These are phyloP conservation scores for Notospermus geniculatus DNA, from an alignment of 1,140 invertebrate genomes.

Conservation along the genomic window DNA sequence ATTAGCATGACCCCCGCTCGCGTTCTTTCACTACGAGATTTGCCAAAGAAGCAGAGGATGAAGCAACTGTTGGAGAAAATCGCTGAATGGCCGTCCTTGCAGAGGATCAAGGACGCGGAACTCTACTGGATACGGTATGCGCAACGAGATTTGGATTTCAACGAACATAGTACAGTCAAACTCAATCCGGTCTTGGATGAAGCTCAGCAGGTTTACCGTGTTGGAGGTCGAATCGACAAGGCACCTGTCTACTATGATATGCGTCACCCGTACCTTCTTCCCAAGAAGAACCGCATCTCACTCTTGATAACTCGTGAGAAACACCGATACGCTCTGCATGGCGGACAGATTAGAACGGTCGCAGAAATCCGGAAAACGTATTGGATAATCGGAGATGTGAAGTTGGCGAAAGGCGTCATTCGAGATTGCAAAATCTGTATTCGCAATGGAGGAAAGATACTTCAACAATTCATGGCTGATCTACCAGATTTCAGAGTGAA, in stretches of 20 bases:
- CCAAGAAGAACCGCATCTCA: neutral
- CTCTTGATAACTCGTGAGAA: neutral
- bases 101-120: no score
- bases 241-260: neutral
- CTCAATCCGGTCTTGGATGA: no score
- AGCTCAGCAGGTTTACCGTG: neutral
- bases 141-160: no score
- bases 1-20: neutral
- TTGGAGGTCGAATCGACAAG: no score
- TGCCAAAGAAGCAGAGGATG: neutral
- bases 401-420: neutral
- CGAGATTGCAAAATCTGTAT: neutral
- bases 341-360: neutral
- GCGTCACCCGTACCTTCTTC: neutral
- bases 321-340: neutral
- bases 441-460: neutral
- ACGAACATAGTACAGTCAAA: no score
- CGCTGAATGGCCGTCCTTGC: neutral
- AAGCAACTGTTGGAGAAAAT: neutral
- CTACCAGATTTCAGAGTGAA: no score
- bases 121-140: no score
- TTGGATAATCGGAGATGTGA: neutral
- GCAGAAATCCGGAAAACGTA: neutral
- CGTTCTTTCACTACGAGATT: neutral
- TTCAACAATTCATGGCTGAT: neutral